A percentile compares a stretch with the other conserved stretches of the same genome.
Conservation (phyloP, 2,113 vertebrate genomes). For the Pipa parva region DNA sequence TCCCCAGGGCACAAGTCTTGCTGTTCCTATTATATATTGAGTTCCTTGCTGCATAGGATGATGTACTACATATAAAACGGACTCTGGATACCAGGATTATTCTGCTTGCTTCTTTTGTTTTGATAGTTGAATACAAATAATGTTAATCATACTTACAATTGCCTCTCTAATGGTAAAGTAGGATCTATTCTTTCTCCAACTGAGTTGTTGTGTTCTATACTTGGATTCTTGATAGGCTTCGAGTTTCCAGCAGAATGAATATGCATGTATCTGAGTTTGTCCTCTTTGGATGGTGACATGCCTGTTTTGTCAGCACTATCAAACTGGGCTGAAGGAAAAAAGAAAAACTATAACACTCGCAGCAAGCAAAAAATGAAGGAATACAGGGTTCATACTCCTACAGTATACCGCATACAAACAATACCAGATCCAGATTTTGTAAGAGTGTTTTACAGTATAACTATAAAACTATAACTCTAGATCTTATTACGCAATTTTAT, state of each 20-base stretch:
- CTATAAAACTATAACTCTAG: too few species aligned
- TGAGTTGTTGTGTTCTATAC: conserved; percentile 69
- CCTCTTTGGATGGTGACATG: conserved; percentile 81
- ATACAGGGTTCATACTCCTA: not conserved
- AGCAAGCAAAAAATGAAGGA: not conserved
- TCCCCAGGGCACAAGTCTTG: too few species aligned
- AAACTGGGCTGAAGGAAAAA: conserved; percentile 74
- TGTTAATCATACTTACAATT: conserved; percentile 81
- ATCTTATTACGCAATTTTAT: too few species aligned
- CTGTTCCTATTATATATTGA: too few species aligned
- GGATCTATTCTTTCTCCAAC: conserved; percentile 88
- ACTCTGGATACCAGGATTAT: too few species aligned
- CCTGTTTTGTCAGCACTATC: conserved; percentile 76
- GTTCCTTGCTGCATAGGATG: too few species aligned
- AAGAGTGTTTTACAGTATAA: too few species aligned
- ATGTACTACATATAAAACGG: too few species aligned
- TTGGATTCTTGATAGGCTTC: conserved; percentile 77
- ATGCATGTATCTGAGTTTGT: conserved; percentile 74
- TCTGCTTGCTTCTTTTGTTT: not conserved
- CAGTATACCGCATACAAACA: too few species aligned
- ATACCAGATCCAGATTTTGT: too few species aligned
- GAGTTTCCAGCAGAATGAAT: conserved; percentile 76
- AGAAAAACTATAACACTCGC: not conserved
- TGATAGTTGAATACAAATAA: conserved; percentile 1
- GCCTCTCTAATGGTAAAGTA: conserved; percentile 84